These are phyloP conservation scores for Schlechtendalia chinensis DNA, from an alignment of 1,140 invertebrate species.

Conservation along the genomic window DNA sequence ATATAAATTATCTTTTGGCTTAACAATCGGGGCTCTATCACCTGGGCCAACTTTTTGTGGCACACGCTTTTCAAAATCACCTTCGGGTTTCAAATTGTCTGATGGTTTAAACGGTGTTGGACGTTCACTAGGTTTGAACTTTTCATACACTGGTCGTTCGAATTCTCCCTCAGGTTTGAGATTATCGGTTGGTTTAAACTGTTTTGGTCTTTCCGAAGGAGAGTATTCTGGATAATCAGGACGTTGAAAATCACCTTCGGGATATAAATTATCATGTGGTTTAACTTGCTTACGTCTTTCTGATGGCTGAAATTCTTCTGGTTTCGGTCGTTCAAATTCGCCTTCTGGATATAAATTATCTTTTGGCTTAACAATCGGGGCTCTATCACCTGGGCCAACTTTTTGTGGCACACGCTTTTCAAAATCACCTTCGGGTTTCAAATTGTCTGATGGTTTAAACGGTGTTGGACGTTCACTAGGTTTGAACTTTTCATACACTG, in stretches of 20 bases:
- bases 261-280: slow-evolving; percentile 61
- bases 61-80: slow-evolving; percentile 56
- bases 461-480: slow-evolving; percentile 54
- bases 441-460: slow-evolving; percentile 59
- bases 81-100: slow-evolving; percentile 63
- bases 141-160: slow-evolving; percentile 54
- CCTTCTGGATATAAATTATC: slow-evolving; percentile 67
- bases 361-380: slow-evolving; percentile 61
- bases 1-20: neutral
- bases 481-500: slow-evolving; percentile 55
- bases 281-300: slow-evolving; percentile 58
- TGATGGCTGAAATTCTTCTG: slow-evolving; percentile 54
- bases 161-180: slow-evolving; percentile 63
- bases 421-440: slow-evolving; percentile 61
- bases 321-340: slow-evolving; percentile 59
- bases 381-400: slow-evolving; percentile 58
- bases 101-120: slow-evolving; percentile 60
- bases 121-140: slow-evolving; percentile 58
- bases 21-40: neutral
- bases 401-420: slow-evolving; percentile 55
- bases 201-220: slow-evolving; percentile 57
- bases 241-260: slow-evolving; percentile 61
- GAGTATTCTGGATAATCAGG: slow-evolving; percentile 57
- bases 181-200: slow-evolving; percentile 58
- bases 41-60: neutral